phyloP scores from a whole-genome alignment of 1,140 invertebrate species.

The Macrobrachium rosenbergii region DNA sequence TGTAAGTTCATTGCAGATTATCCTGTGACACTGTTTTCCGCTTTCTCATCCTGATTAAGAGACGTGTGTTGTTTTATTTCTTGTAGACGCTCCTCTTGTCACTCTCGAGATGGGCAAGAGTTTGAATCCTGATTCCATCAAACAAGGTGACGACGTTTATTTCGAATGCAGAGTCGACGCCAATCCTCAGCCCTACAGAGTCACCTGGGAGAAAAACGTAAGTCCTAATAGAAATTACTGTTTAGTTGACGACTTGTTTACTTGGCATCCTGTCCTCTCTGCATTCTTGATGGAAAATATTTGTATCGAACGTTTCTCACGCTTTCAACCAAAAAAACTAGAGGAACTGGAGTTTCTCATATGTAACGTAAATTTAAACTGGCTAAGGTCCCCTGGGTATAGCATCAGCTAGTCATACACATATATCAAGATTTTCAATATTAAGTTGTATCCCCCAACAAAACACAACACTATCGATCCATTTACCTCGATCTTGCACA shows the following conservation, averaged over 20 bases:
- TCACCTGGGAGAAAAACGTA: slow-evolving; percentile 92
- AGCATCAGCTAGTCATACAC: no score
- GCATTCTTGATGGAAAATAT: no score
- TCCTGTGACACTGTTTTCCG: background rate
- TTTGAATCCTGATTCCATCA: slow-evolving; percentile 71
- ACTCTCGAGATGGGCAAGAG: slow-evolving; percentile 36
- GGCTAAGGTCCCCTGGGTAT: no score
- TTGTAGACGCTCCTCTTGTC: slow-evolving; percentile 49
- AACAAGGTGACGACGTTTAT: slow-evolving; percentile 91
- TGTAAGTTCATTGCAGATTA: background rate
- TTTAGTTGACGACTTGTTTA: no score
- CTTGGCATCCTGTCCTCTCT: background rate
- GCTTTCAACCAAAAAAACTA: background rate
- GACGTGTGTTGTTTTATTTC: background rate
- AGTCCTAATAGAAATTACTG: slow-evolving; percentile 70
- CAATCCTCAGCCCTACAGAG: slow-evolving; percentile 80
- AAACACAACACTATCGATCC: no score
- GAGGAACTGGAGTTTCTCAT: no score
- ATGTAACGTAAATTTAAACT: no score
- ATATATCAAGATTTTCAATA: no score
- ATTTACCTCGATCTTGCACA: no score
- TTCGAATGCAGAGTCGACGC: slow-evolving; percentile 89
- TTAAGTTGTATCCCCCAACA: no score
- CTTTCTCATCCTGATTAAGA: background rate
- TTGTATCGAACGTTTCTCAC: background rate